Evolutionary conservation across 2,888 invertebrate genomes (phyloP), one percentile per base, ranked within the genome.

Genomic region (Eucriotettix oculatus): DNA sequence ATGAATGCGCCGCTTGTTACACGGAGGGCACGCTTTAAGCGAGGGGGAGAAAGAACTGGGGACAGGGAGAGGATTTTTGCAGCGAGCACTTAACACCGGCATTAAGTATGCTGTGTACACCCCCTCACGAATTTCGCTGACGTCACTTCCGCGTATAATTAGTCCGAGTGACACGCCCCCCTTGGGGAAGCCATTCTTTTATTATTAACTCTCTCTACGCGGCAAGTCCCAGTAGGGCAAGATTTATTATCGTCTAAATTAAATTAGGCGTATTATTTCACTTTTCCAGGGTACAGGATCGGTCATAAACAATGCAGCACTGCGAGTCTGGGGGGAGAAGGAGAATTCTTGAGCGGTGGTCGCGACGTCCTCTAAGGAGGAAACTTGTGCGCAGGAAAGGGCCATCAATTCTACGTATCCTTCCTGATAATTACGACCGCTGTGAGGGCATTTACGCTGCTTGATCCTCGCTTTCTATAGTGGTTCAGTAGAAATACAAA

Each of bases 241-340:
- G 60, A 62, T 62, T 62, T 62, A 62, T 61, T 60, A 62, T 59
- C 58, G 57, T 57, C 57, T 59, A 61, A 62, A 62, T 62, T 60
- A 62, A 62, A 62, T 62, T 62, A 62, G 62, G 62, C 62, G 62
- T 62, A 62, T 62, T 62, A 62, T 62, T 62, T 62, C 62, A 62
- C 60, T 62, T 62, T 57, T 48, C 62, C 43, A 10, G 48, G 56
- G 55, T 57, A 56, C 58, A 58, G 56, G 56, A 58, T 42, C 16
- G 44, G 58, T 61, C 58, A 61, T 61, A 61, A 61, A 61, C 55
- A 56, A 61, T 60, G 60, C 57, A 60, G 54, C 42, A 56, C 29
- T 17, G 17, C 29, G 40, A 14, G 55, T n/a, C 55, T 29, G 48
- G 48, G 48, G 48, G 9, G 48, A 48, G 48, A 48, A 48, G 48